Evolutionary conservation across 2,888 invertebrate genomes (phyloP).

Genomic region (Strigamia crassipes): DNA sequence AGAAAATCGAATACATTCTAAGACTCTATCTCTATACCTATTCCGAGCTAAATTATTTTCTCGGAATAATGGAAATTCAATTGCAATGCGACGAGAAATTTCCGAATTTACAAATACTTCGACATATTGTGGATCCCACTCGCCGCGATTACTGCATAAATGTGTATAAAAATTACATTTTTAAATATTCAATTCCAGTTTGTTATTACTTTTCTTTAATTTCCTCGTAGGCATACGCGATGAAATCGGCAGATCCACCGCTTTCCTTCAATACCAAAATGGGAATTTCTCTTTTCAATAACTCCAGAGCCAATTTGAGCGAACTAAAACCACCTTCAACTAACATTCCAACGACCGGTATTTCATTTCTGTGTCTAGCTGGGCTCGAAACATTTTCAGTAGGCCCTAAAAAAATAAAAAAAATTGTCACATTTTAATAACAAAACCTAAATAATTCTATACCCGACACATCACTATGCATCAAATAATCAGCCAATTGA

Average conservation of each 20-base stretch:
- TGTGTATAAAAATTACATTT: neutral
- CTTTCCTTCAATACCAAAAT: slow-evolving; percentile 58
- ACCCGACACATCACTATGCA: slow-evolving; percentile 47
- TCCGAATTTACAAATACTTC: slow-evolving; percentile 58
- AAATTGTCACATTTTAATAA: neutral
- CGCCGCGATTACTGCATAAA: slow-evolving; percentile 48
- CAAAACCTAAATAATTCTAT: neutral
- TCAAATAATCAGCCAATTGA: slow-evolving; percentile 52
- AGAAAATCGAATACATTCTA: slow-evolving; percentile 57
- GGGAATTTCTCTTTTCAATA: slow-evolving; percentile 58
- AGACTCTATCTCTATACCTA: slow-evolving; percentile 57
- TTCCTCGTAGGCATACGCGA: slow-evolving; percentile 58
- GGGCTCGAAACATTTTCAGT: slow-evolving; percentile 18
- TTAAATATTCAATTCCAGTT: neutral
- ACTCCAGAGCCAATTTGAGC: slow-evolving; percentile 56
- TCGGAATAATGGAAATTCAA: slow-evolving; percentile 56
- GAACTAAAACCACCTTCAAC: slow-evolving; percentile 58
- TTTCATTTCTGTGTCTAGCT: slow-evolving; percentile 48
- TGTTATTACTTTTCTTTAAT: slow-evolving; percentile 54
- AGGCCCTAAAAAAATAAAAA: slow-evolving; percentile 8
- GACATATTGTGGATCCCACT: slow-evolving; percentile 56
- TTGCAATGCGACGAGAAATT: slow-evolving; percentile 56
- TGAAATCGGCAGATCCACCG: slow-evolving; percentile 58
- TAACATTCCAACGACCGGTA: slow-evolving; percentile 58
- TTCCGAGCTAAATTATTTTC: slow-evolving; percentile 57